Base-by-base conservation (phyloP, 2,113 vertebrate genomes). In the Psilopsiagon aurifrons region DNA sequence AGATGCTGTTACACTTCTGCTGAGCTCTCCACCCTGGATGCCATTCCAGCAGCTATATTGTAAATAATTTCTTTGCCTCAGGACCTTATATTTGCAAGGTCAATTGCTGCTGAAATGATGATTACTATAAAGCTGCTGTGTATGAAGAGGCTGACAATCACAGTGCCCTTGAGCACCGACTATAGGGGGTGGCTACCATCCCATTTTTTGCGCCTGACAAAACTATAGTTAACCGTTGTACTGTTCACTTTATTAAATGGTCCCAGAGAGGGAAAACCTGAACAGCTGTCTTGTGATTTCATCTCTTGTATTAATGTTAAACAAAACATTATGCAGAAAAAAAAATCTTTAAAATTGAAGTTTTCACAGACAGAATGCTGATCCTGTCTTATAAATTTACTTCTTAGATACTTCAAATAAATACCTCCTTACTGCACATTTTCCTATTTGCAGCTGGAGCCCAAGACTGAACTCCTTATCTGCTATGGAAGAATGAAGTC, bases 51-150 rank as follows among this genome's bases (percentile, higher is more conserved):
- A 86, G 69, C 81, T 94, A 68, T 60, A 77, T 5, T 81, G 76
- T 79, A 95, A 97, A 96, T 89, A 13, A 93, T 91, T 90, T 93
- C 92, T 79, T 71, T 89, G 88, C 92, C 80, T 75, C 64, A 75
- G 69, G 89, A 96, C 80, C 88, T 90, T 91, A 44, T 63, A 96
- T 92, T 92, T 94, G 86, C 95, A 96, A 97, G 90, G 94, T 96
- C 96, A 97, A 92, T 94, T 94, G 92, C 80, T 84, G 67, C 37
- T 92, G 88, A 96, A 96, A 95, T 71, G 51, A 95, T 96, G 92
- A 92, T 96, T 95, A 71, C 80, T 93, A 66, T 88, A 86, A 92
- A 94, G 92, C 92, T 92, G 76, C 83, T 93, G 31, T 46, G 57
- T 78, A 73, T 54, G 78, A 96, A 90, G 77, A 51, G 52, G 66